Percentiles rank a stretch among this genome's conserved stretches.
These are phyloP conservation scores for Parus major DNA, from an alignment of 2,113 vertebrate species.

Conservation along the genomic window DNA sequence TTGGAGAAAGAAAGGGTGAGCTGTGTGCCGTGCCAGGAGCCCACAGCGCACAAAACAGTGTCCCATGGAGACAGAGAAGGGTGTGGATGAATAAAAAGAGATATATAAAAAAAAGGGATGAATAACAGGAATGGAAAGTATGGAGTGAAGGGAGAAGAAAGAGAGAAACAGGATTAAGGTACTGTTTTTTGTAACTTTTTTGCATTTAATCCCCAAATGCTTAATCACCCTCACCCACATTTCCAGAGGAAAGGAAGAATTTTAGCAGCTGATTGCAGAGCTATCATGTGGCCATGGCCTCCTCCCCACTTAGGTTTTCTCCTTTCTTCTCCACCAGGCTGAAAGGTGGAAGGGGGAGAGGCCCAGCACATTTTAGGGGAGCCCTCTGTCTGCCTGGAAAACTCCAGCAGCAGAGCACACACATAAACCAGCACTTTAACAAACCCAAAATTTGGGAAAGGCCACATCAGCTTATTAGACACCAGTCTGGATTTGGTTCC, in stretches of 20 bases:
- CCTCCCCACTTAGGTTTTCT: not conserved
- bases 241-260: not conserved
- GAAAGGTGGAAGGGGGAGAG: not conserved
- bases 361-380: not conserved
- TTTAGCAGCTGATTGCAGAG: not conserved
- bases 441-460: not conserved
- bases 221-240: not conserved
- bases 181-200: not conserved
- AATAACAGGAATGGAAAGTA: conserved; percentile 55
- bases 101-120: conserved; percentile 20
- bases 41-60: conserved; percentile 56
- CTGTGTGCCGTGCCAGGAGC: conserved; percentile 60
- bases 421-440: rapidly evolving
- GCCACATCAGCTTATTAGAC: not conserved
- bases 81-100: conserved; percentile 43
- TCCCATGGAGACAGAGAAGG: conserved; percentile 55
- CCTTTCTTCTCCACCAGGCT: not conserved
- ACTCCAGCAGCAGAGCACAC: not conserved
- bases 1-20: conserved; percentile 80
- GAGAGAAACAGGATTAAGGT: conserved; percentile 72
- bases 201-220: not conserved
- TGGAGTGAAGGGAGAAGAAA: conserved; percentile 68
- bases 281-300: not conserved
- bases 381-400: not conserved
- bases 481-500: not conserved